phyloP scores from a whole-genome alignment of 2,113 vertebrate species.

The Ciconia boyciana region DNA sequence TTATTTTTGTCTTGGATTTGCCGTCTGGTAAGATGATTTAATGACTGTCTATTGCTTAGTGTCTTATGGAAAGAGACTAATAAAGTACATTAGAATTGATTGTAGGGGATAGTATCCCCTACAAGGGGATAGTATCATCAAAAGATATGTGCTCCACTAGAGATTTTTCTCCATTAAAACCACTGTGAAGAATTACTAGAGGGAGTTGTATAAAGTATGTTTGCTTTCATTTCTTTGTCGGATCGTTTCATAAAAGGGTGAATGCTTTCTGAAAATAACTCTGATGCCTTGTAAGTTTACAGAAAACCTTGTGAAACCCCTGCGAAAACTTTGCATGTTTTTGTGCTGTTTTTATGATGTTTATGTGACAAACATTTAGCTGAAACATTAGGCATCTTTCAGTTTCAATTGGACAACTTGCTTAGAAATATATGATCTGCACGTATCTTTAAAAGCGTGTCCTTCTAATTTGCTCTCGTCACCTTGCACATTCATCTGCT shows the following conservation, averaged over 20 bases:
- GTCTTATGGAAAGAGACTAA: not conserved
- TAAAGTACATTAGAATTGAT: not conserved
- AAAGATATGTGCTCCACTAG: not conserved
- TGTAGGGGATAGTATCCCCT: not conserved
- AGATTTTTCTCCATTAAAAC: not conserved
- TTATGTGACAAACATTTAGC: not conserved
- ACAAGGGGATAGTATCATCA: not conserved
- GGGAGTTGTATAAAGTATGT: not conserved
- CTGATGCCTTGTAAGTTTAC: not conserved
- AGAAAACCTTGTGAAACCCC: not conserved
- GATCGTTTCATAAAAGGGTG: not conserved
- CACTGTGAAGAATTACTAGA: not conserved
- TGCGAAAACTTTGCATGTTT: not conserved
- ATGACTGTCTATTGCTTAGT: not conserved
- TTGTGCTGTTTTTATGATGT: not conserved
- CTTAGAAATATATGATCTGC: not conserved
- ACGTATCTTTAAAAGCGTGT: not conserved
- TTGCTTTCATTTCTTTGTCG: not conserved
- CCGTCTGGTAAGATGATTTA: not conserved
- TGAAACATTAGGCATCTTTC: not conserved
- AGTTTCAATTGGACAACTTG: not conserved
- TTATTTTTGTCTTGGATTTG: not conserved
- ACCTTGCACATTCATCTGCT: not conserved
- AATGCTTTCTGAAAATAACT: not conserved
- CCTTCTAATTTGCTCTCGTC: not conserved